Conservation (phyloP, 2,797 vertebrate species). For the Cyprinodon diabolis region DNA sequence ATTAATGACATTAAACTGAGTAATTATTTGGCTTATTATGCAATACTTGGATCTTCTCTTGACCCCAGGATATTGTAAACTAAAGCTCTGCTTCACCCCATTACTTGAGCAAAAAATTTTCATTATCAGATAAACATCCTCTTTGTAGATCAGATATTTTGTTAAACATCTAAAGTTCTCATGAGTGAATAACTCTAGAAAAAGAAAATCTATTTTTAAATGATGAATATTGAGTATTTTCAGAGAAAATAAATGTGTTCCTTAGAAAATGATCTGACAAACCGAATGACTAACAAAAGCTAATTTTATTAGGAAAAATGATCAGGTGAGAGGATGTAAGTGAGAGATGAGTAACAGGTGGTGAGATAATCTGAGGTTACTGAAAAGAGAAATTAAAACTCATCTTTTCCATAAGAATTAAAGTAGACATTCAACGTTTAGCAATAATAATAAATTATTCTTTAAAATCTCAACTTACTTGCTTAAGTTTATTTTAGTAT, state of each 20-base stretch:
- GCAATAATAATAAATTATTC: neutral
- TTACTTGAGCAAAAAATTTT: neutral
- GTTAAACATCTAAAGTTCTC: neutral
- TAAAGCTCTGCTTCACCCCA: no score
- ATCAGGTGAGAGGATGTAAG: neutral
- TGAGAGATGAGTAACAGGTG: slow-evolving; percentile 6
- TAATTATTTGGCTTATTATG: neutral
- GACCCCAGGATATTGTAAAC: neutral
- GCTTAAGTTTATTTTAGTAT: neutral
- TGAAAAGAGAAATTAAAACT: neutral
- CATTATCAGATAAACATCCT: neutral
- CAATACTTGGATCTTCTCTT: neutral
- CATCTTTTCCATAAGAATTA: neutral
- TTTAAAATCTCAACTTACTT: neutral
- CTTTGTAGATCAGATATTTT: no score
- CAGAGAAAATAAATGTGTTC: neutral
- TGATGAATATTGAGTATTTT: neutral
- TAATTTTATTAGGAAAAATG: slow-evolving; percentile 5
- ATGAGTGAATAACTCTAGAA: neutral
- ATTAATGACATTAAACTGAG: neutral
- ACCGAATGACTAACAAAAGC: neutral
- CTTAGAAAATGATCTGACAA: neutral
- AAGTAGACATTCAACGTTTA: no score
- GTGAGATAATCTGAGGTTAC: neutral
- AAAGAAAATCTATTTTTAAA: neutral